Evolutionary conservation across 2,797 vertebrate genomes (phyloP).

Genomic region (Lophotriccus pileatus): DNA sequence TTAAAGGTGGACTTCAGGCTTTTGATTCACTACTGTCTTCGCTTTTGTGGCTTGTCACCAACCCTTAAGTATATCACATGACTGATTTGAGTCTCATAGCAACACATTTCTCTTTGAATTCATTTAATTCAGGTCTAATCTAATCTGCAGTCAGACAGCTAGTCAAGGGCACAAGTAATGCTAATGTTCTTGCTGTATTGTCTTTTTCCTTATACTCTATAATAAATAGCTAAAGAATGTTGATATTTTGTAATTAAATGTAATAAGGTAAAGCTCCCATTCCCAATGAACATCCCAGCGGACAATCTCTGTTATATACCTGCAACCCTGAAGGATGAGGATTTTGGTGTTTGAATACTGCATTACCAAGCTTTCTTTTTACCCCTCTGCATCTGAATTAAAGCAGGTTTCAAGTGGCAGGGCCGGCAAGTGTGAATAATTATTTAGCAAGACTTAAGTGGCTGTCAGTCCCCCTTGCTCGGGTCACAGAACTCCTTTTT

Average conservation of each 20-base stretch:
- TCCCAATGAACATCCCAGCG: background rate
- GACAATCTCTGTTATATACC: background rate
- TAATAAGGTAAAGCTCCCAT: background rate
- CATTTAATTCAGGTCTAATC: conserved; percentile 40
- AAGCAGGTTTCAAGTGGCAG: background rate
- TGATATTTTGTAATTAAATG: background rate
- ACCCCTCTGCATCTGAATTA: background rate
- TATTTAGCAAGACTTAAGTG: conserved; percentile 6
- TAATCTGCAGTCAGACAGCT: conserved; percentile 23
- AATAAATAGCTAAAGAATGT: background rate
- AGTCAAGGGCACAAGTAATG: background rate
- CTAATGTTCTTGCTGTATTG: background rate
- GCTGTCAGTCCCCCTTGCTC: background rate
- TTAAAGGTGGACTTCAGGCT: background rate
- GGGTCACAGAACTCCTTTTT: background rate
- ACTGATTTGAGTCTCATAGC: conserved; percentile 51
- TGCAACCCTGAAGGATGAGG: background rate
- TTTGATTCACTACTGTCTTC: background rate
- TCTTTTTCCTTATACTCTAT: background rate
- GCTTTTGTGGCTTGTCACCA: conserved; percentile 24
- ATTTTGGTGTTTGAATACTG: background rate
- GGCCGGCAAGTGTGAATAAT: background rate
- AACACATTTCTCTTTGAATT: conserved; percentile 55
- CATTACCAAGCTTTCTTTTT: background rate
- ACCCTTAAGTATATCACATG: conserved; percentile 24